Percentiles rank a stretch among this genome's conserved stretches.
These are phyloP conservation scores for Sebastes reedi DNA, from an alignment of 2,797 vertebrate genomes.

Conservation along the genomic window DNA sequence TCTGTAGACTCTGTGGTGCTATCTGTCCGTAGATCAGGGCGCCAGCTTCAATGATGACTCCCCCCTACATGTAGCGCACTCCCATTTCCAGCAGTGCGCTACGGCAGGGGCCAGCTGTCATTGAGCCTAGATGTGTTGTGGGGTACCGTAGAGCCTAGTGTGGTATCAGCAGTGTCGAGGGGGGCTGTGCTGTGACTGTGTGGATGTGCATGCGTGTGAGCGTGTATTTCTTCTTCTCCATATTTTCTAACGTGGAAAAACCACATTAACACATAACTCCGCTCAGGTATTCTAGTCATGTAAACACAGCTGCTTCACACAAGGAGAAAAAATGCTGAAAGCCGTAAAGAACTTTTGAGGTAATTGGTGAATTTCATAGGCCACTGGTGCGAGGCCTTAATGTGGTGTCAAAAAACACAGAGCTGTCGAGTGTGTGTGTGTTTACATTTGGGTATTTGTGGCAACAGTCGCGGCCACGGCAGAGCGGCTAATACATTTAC, in stretches of 20 bases:
- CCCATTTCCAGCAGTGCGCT: constrained; percentile 54
- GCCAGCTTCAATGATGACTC: constrained; percentile 75
- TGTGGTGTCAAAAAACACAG: constrained; percentile 67
- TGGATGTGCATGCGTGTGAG: constrained; percentile 69
- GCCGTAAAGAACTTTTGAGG: constrained; percentile 70
- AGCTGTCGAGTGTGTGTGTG: constrained; percentile 47
- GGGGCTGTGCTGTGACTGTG: constrained; percentile 71
- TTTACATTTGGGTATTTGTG: constrained; percentile 64
- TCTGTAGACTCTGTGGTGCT: constrained; percentile 86
- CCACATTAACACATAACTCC: constrained; percentile 43
- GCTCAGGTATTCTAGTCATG: constrained; percentile 61
- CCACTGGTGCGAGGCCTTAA: constrained; percentile 73
- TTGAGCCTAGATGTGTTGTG: constrained; percentile 76
- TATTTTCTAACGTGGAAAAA: constrained; percentile 40
- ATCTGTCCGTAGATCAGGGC: constrained; percentile 75
- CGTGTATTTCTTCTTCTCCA: constrained; percentile 34
- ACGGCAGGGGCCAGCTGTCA: constrained; percentile 69
- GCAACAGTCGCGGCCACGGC: constrained; percentile 53
- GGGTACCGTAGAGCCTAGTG: constrained; percentile 70
- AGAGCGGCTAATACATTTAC: constrained; percentile 51
- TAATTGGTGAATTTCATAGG: constrained; percentile 84
- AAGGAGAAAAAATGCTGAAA: constrained; percentile 68
- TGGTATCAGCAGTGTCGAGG: constrained; percentile 69
- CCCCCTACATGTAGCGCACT: constrained; percentile 65
- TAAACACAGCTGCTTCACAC: constrained; percentile 67